phyloP scores from a whole-genome alignment of 2,797 vertebrate species.

The Paramormyrops hopkinsi region DNA sequence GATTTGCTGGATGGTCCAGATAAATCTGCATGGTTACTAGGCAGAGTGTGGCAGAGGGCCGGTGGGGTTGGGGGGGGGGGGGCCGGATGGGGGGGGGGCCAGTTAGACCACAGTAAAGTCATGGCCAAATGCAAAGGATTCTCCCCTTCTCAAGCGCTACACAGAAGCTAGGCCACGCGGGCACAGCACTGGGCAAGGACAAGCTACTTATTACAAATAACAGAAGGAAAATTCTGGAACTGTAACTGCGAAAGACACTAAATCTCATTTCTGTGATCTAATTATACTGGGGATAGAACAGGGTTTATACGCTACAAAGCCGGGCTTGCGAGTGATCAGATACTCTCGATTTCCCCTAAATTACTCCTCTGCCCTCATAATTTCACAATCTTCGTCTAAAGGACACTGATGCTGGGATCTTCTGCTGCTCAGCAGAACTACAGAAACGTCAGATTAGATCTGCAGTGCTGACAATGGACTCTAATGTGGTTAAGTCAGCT shows the following conservation, averaged over 20 bases:
- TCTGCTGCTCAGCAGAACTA: not conserved
- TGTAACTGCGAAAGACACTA: constrained; percentile 6
- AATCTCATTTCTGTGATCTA: not conserved
- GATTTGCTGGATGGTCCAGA: constrained; percentile 61
- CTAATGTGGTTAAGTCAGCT: not conserved
- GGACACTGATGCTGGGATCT: not conserved
- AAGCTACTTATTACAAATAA: constrained; percentile 19
- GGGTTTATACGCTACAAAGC: not conserved
- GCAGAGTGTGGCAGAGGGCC: constrained; percentile 45
- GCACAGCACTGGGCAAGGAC: constrained; percentile 27
- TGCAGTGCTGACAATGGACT: not conserved
- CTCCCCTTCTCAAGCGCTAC: not conserved
- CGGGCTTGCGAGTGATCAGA: constrained; percentile 13
- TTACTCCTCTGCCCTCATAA: not conserved
- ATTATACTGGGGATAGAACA: not conserved
- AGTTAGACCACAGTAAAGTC: constrained; percentile 38
- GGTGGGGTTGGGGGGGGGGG: constrained; percentile 26
- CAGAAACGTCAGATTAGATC: not conserved
- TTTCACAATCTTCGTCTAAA: not conserved
- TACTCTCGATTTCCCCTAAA: not conserved
- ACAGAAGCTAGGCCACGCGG: constrained; percentile 28
- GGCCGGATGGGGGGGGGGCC: constrained; percentile 21
- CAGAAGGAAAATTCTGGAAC: not conserved
- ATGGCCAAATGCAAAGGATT: constrained; percentile 26
- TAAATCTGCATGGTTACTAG: constrained; percentile 73